Evolutionary conservation across 2,888 invertebrate genomes (phyloP), one percentile per base, ranked within the genome.

Genomic region (Aelia acuminata): DNA sequence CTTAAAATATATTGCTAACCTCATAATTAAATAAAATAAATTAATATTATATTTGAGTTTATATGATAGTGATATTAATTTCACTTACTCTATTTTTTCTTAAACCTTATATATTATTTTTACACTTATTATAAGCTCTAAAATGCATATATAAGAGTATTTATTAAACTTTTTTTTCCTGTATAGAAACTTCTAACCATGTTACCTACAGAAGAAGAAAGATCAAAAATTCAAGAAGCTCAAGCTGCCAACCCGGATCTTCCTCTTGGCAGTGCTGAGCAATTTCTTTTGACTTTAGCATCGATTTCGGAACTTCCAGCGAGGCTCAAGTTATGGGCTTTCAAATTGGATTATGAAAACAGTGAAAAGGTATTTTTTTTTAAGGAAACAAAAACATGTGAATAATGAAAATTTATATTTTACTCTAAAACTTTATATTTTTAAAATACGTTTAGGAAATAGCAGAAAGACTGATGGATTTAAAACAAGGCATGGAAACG

Each of bases 261-360:
- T 91, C 97, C 97, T 20, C 93, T 98, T 90, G 99, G 99, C 89
- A 98, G 97, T 91, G 99, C 99, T 0, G 99, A 99, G 93, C 98
- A 99, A 93, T 99, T 99, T 92, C 95, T 99, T n/a, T 94, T 99
- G 80, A 98, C 98, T 35, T 93, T 99, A 90, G 97, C 98, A 50
- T 98, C 98, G 84, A 98, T 99, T 91, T 98, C 97, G 80, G 99
- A 99, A 93, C 94, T 99, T 89, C 96, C 97, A 85, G 97, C 98
- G 84, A 94, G 99, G 91, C 94, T 99, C 48, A 97, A 97, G 92
- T 94, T 99, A 90, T 99, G 99, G 99, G 97, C 98, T 90, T 99
- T 99, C 94, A 99, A 99, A 92, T 93, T 99, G 90, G 99, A 99
- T 93, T 99, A 98, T 93, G 99, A 99, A 93, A 97, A 96, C 92